Evolutionary conservation across 2,113 vertebrate genomes (phyloP).

Genomic region (Barbus barbus): DNA sequence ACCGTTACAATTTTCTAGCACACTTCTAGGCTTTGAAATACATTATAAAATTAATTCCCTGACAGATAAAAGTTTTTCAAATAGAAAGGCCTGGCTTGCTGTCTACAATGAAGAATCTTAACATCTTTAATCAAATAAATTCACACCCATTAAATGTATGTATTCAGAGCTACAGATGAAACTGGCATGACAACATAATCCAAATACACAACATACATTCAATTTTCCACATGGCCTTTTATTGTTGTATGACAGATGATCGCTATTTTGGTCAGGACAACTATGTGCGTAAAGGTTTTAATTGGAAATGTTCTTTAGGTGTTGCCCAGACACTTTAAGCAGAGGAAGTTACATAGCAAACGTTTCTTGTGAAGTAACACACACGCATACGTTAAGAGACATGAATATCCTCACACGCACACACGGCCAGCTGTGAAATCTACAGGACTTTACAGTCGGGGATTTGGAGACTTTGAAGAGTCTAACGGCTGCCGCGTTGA

Average conservation of each 20-base stretch:
- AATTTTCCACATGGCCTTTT: constrained; percentile 48
- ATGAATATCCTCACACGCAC: constrained; percentile 38
- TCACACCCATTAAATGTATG: not conserved
- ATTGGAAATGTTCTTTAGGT: constrained; percentile 42
- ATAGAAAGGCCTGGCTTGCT: not conserved
- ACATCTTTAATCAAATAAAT: not conserved
- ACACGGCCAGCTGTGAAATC: constrained; percentile 43
- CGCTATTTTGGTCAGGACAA: constrained; percentile 62
- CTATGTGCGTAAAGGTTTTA: constrained; percentile 51
- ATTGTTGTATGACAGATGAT: constrained; percentile 61
- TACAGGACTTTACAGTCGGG: constrained; percentile 80
- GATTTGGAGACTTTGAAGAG: constrained; percentile 69
- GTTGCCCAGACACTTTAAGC: constrained; percentile 7
- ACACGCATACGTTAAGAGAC: not conserved
- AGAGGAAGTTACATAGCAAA: constrained; percentile 23
- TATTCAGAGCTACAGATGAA: not conserved
- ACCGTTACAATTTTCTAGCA: not conserved
- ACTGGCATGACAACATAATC: not conserved
- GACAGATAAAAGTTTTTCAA: not conserved
- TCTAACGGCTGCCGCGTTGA: constrained; percentile 59
- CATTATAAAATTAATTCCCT: not conserved
- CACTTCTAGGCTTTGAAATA: not conserved
- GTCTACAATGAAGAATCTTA: not conserved
- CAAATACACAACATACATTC: not conserved
- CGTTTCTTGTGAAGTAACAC: constrained; percentile 13